Conservation (phyloP, 2,797 vertebrate species). For the Hypotaenidia philippensis region DNA sequence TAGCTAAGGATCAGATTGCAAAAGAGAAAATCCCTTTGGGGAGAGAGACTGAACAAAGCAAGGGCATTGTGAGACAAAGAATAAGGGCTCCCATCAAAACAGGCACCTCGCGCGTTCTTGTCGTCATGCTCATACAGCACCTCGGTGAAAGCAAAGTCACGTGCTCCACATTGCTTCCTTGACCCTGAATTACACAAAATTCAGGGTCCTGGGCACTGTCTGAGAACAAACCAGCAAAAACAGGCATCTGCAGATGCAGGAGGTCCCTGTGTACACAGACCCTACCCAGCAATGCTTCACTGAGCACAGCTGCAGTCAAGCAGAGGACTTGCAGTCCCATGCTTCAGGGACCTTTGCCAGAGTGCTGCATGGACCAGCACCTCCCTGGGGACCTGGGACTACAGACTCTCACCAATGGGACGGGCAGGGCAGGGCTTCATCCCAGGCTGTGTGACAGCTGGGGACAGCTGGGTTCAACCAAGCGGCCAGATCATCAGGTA, state of each 20-base stretch:
- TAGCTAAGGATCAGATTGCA: constrained; percentile 26
- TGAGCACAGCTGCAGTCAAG: background rate
- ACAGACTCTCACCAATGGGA: background rate
- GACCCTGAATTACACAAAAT: background rate
- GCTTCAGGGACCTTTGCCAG: background rate
- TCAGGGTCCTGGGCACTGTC: background rate
- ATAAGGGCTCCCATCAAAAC: background rate
- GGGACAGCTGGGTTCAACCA: background rate
- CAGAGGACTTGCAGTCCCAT: background rate
- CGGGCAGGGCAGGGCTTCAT: rapidly evolving
- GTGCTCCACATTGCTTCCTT: background rate
- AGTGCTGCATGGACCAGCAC: background rate
- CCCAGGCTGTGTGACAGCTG: background rate
- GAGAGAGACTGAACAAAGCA: background rate
- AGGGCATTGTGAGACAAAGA: background rate
- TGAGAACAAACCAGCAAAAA: background rate
- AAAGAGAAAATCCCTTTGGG: background rate
- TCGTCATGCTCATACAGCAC: rapidly evolving
- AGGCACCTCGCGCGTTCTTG: background rate
- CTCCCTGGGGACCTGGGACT: background rate
- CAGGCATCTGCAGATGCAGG: background rate
- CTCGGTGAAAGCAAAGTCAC: background rate
- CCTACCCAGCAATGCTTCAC: background rate
- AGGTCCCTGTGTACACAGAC: background rate
- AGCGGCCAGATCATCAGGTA: background rate